These are phyloP conservation scores for Heliconius hortense DNA, from an alignment of 2,888 invertebrate species.

Conservation along the genomic window DNA sequence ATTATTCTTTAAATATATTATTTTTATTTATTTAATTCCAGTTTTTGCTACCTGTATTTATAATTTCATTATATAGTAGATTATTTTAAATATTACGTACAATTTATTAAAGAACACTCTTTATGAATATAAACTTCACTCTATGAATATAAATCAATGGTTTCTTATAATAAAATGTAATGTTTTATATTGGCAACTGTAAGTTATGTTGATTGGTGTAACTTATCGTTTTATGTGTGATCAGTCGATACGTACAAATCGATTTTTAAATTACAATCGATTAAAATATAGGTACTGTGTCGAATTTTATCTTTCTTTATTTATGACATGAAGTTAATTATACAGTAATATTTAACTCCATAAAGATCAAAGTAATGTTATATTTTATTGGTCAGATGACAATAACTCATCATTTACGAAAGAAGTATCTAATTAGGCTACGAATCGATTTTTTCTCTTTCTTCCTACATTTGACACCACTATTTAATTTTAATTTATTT, in stretches of 20 bases:
- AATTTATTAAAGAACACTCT: not conserved
- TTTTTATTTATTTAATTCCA: not conserved
- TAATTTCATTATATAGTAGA: not conserved
- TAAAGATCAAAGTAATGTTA: not conserved
- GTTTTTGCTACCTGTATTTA: not conserved
- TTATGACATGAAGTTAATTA: slow-evolving; percentile 19
- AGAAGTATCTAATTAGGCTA: not conserved
- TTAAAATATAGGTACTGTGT: slow-evolving; percentile 22
- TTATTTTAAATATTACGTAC: not conserved
- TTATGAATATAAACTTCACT: not conserved
- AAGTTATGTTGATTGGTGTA: slow-evolving; percentile 21
- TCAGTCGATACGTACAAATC: slow-evolving; percentile 30
- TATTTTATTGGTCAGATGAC: slow-evolving; percentile 8
- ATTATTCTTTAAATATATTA: not conserved
- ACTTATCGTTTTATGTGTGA: slow-evolving; percentile 32
- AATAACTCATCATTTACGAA: slow-evolving; percentile 11
- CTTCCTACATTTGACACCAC: not conserved
- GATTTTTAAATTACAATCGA: slow-evolving; percentile 36
- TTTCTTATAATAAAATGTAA: slow-evolving; percentile 3
- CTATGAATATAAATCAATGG: slow-evolving; percentile 1
- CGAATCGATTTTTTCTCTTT: not conserved
- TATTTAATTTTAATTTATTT: no score
- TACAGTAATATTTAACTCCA: slow-evolving; percentile 8
- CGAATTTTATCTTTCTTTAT: slow-evolving; percentile 30
- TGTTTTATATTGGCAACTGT: slow-evolving; percentile 10